Evolutionary conservation across 2,888 invertebrate species (phyloP).

Genomic region (Chloroclysta siterata): DNA sequence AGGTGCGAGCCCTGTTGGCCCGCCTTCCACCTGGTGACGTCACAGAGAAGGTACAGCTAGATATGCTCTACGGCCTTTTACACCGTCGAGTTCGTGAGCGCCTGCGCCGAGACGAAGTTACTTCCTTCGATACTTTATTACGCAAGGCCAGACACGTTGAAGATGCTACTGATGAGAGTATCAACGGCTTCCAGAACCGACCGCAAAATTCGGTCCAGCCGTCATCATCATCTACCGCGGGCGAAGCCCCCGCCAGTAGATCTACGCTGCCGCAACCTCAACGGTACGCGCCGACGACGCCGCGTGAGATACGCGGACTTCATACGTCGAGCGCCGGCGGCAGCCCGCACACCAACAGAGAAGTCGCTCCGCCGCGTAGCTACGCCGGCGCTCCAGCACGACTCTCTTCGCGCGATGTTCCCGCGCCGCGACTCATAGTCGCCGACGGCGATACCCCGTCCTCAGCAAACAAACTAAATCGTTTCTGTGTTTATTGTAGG

Average conservation of each 20-base stretch:
- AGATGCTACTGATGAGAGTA: too few relatives aligned
- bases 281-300: slow-evolving; percentile 2
- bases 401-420: background rate
- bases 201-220: background rate
- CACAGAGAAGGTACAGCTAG: too few relatives aligned
- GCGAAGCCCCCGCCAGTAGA: background rate
- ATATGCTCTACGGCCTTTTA: too few relatives aligned
- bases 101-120: too few relatives aligned
- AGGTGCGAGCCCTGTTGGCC: too few relatives aligned
- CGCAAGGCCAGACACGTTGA: too few relatives aligned
- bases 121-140: too few relatives aligned
- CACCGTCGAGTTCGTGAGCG: too few relatives aligned
- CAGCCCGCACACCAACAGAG: background rate
- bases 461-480: background rate
- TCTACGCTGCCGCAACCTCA: background rate
- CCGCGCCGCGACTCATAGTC: background rate
- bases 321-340: slow-evolving; percentile 1
- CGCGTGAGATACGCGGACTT: background rate
- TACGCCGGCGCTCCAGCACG: background rate
- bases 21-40: too few relatives aligned
- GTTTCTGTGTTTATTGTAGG: background rate
- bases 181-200: too few relatives aligned
- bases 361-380: background rate
- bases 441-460: background rate
- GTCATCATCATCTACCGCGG: background rate